These are phyloP conservation scores for Caenorhabditis briggsae DNA, from an alignment of 1,140 invertebrate genomes.

Conservation along the genomic window DNA sequence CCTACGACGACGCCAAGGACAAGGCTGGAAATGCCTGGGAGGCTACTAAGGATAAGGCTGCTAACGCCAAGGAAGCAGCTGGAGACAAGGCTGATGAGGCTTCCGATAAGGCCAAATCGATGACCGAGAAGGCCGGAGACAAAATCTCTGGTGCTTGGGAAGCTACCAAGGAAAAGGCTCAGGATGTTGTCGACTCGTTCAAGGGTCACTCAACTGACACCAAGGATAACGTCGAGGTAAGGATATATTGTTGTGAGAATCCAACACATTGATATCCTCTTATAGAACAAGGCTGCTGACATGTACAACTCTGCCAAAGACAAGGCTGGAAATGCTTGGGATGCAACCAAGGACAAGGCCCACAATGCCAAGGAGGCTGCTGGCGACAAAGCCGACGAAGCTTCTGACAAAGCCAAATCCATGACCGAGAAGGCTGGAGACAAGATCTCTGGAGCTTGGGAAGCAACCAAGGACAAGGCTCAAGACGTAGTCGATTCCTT, in stretches of 20 bases:
- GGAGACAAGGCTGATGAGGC: neutral
- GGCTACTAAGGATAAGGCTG: neutral
- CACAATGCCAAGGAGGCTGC: neutral
- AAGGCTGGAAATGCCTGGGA: neutral
- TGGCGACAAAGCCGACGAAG: neutral
- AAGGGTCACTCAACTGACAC: neutral
- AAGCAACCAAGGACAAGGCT: neutral
- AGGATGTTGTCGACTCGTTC: neutral
- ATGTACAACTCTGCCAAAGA: neutral
- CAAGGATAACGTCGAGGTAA: slow-evolving; percentile 6
- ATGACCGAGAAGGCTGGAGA: neutral
- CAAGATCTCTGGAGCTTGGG: slow-evolving; percentile 12
- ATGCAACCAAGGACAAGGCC: neutral
- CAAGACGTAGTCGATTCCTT: neutral
- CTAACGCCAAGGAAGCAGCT: neutral
- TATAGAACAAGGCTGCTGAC: neutral
- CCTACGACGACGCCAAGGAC: neutral
- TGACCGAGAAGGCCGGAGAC: neutral
- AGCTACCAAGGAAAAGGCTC: slow-evolving; percentile 1
- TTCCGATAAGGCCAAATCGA: neutral
- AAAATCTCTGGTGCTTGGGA: neutral
- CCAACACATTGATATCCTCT: no score
- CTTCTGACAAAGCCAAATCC: neutral
- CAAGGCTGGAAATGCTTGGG: neutral
- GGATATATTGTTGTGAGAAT: neutral